Base-by-base conservation (phyloP, 2,888 invertebrate species). In the Polyommatus icarus region DNA sequence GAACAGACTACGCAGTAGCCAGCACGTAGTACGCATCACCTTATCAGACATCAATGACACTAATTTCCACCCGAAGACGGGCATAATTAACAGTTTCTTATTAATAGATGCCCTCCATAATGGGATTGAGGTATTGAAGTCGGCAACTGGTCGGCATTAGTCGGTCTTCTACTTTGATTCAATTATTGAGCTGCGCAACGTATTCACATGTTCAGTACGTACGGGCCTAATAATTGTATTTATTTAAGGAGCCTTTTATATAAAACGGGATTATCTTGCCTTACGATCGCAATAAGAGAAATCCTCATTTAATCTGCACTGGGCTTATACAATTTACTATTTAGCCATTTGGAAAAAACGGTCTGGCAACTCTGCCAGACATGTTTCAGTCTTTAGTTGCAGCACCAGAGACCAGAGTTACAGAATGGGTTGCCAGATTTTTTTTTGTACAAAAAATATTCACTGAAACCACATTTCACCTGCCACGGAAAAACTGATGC, bases 121-220 rank as follows among this genome's bases (percentile, higher is more conserved):
- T 89, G 84, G 85, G 91, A 91, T 91, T 90, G 88, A 83, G 79
- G 82, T 83, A 82, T 82, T 80, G 82, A 80, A 78, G 80, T 80
- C 80, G 83, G 83, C 85, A 84, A 85, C 67, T 67, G 29, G 67
- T 78, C 80, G 76, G 87, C 89, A 90, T 83, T 90, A 78, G 76
- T 87, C 81, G 77, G 91, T 91, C 87, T 91, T 91, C 92, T 81
- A 81, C 82, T 84, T 84, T 90, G 90, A 91, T 91, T 91, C 86
- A 86, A 91, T 91, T 90, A 91, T 83, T 82, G 78, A 80, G 50
- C 57, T 77, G 78, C 80, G 81, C 81, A 54, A 80, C 83, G 81
- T 78, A 78, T 80, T 79, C 81, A 82, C 82, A 80, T 80, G 81
- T 81, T 73, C 50, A n/a, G 79, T 79, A 79, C 81, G 77, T 78